Evolutionary conservation across 2,797 vertebrate genomes (phyloP).

Genomic region (Choloepus didactylus): DNA sequence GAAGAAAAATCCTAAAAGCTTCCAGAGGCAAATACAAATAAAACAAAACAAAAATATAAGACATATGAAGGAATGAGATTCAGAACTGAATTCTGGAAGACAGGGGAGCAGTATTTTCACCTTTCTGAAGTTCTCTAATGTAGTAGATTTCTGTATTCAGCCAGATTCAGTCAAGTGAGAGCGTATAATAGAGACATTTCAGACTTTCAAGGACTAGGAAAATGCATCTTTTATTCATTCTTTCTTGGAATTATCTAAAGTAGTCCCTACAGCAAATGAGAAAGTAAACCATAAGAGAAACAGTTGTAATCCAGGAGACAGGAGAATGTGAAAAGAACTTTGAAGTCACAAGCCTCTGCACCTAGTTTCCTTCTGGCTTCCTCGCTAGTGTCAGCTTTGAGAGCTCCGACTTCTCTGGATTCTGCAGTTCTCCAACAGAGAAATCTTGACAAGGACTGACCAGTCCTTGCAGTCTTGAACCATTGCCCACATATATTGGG

Average conservation of each 20-base stretch:
- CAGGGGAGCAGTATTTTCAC: background rate
- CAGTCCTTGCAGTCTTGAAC: background rate
- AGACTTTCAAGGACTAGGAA: background rate
- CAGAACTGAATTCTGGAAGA: constrained; percentile 5
- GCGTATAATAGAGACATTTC: background rate
- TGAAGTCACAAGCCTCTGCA: background rate
- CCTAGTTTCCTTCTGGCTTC: constrained; percentile 32
- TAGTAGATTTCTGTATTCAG: background rate
- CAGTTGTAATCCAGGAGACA: background rate
- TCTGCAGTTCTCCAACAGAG: constrained; percentile 8
- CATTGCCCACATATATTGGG: constrained; percentile 71
- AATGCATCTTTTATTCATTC: constrained; percentile 21
- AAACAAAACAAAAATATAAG: background rate
- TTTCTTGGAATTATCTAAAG: constrained; percentile 24
- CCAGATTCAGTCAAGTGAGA: background rate
- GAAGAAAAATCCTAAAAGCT: background rate
- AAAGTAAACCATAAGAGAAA: constrained; percentile 40
- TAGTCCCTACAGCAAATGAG: background rate
- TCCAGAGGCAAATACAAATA: background rate
- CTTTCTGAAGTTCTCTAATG: background rate
- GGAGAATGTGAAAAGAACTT: background rate
- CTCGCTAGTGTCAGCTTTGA: no score
- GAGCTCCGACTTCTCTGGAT: constrained; percentile 58
- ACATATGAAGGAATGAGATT: constrained; percentile 18
- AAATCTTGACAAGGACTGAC: constrained; percentile 28